Percentiles rank a stretch among this genome's conserved stretches.
phyloP scores from a whole-genome alignment of 2,113 vertebrate species.

The Hydrolagus affinis region DNA sequence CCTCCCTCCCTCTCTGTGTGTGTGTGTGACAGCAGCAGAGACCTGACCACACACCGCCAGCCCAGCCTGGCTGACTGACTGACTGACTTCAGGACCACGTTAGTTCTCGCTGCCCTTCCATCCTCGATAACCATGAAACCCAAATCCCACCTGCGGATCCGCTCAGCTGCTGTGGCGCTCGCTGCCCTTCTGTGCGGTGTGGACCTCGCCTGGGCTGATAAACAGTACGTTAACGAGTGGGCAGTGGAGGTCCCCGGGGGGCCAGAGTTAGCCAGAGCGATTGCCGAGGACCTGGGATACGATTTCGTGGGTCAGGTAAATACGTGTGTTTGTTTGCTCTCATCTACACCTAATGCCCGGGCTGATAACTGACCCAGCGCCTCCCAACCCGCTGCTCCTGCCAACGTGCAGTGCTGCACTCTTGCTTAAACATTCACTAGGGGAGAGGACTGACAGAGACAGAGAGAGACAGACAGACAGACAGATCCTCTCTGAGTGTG shows the following conservation, averaged over 20 bases:
- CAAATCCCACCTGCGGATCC: slow-evolving; percentile 53
- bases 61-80: background rate
- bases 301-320: slow-evolving; percentile 86
- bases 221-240: slow-evolving; percentile 94
- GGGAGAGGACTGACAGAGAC: background rate
- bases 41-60: too few species aligned
- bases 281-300: slow-evolving; percentile 83
- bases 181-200: slow-evolving; percentile 39
- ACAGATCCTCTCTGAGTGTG: background rate
- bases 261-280: slow-evolving; percentile 62
- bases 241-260: slow-evolving; percentile 89
- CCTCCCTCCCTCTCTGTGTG: too few species aligned
- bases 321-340: slow-evolving; percentile 25
- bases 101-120: slow-evolving; percentile 36
- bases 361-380: slow-evolving; percentile 23
- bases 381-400: slow-evolving; percentile 36
- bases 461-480: too few species aligned
- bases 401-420: too few species aligned
- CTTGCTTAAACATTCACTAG: background rate
- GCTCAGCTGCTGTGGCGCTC: slow-evolving; percentile 56
- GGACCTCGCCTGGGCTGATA: slow-evolving; percentile 45
- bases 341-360: background rate
- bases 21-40: too few species aligned
- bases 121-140: slow-evolving; percentile 60
- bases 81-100: background rate